A percentile compares a stretch with the other conserved stretches of the same genome.
These are phyloP conservation scores for Lerema accius DNA, from an alignment of 1,140 invertebrate genomes.

Conservation along the genomic window DNA sequence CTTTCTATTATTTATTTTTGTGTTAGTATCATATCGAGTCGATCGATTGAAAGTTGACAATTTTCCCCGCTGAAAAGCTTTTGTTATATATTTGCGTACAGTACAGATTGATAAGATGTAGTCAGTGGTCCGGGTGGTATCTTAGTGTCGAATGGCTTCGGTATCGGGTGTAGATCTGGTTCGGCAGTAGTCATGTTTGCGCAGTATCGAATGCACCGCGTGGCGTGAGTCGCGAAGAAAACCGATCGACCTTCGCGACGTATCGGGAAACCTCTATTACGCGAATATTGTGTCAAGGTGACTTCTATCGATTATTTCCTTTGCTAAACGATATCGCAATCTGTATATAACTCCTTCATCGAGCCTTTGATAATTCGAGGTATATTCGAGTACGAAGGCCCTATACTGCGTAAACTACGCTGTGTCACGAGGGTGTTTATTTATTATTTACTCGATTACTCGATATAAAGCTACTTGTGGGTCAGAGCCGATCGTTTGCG, in stretches of 20 bases:
- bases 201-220: constrained; percentile 34
- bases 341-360: constrained; percentile 56
- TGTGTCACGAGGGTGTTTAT: constrained; percentile 20
- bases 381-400: constrained; percentile 19
- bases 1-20: not conserved
- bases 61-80: constrained; percentile 35
- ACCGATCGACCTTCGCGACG: constrained; percentile 38
- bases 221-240: constrained; percentile 30
- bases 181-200: constrained; percentile 28
- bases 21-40: not conserved
- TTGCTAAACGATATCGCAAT: constrained; percentile 47
- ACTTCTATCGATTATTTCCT: constrained; percentile 45
- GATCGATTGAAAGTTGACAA: constrained; percentile 27
- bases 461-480: not conserved
- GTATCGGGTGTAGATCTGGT: constrained; percentile 13
- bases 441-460: constrained; percentile 3
- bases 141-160: constrained; percentile 16
- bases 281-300: constrained; percentile 58
- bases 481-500: constrained; percentile 32
- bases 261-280: constrained; percentile 45
- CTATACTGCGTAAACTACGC: constrained; percentile 18
- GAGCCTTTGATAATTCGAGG: constrained; percentile 37
- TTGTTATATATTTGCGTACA: not conserved
- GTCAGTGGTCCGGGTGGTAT: constrained; percentile 17
- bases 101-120: not conserved